Base-by-base conservation (phyloP, 1,140 invertebrate species). In the Streblospio benedicti region DNA sequence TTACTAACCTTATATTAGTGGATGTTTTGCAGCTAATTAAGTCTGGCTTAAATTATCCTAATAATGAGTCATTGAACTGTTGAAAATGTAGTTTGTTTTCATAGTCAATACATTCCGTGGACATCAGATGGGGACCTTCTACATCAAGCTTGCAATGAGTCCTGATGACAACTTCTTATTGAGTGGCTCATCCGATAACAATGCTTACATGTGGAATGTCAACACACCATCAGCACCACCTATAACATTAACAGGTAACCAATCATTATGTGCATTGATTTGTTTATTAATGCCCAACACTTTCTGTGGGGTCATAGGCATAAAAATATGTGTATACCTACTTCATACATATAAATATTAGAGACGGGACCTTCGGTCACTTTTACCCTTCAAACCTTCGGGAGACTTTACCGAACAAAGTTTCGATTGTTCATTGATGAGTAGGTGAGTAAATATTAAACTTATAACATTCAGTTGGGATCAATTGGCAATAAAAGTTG, bases 161-260 rank as follows among this genome's bases (percentile, higher is more conserved):
- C 83, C 84, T 0, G 88, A 91, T 77, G 85, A 86, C 1, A 79
- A 81, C 45, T 92, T 89, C 74, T 75, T 93, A 14, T 76, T 89
- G 0, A 90, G 87, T 76, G 90, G 90, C 2, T 91, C 89, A 60
- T 88, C 85, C 69, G 88, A 92, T 74, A 83, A 87, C 64, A 81
- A 84, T 65, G 90, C 88, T 0, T 91, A 91, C 67, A 86, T 93
- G 60, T 93, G 90, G 89, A 84, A 86, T 25, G 72, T 74, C 25
- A 25, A 23, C 14, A 16, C 9, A 9, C 33, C 56, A 18, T 23
- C 4, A 30, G 49, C 41, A 31, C 4, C 23, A 12, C 43, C 43
- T 14, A 16, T 4, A 51, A 59, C 44, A 63, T 54, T 53, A n/a
- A 41, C 44, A 27, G n/a, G 25, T 57, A 20, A n/a, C 20, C 14